Percentiles rank a stretch among this genome's conserved stretches.
These are phyloP conservation scores for Onychomys torridus DNA, from an alignment of 2,797 vertebrate genomes.

Conservation along the genomic window DNA sequence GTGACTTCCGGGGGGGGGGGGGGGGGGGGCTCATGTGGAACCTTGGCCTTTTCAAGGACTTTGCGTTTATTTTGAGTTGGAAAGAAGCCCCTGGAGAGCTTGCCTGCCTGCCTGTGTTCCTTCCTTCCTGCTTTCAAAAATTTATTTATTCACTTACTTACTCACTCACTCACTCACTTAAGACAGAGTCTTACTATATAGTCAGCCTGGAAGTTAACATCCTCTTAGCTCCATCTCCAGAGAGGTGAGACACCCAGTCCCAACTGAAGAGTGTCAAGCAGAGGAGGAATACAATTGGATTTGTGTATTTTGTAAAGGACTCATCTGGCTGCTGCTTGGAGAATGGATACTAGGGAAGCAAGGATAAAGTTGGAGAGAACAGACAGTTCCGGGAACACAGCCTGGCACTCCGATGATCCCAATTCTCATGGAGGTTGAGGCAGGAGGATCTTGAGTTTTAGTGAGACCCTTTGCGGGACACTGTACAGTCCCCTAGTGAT, in stretches of 20 bases:
- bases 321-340: background rate
- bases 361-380: background rate
- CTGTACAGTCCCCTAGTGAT: background rate
- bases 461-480: background rate
- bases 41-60: background rate
- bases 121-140: background rate
- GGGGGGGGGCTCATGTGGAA: background rate
- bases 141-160: background rate
- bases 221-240: background rate
- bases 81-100: background rate
- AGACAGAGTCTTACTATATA: background rate
- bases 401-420: background rate
- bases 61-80: background rate
- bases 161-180: background rate
- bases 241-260: background rate
- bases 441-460: background rate
- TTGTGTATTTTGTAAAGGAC: conserved; percentile 3
- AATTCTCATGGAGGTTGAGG: background rate
- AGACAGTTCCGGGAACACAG: background rate
- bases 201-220: background rate
- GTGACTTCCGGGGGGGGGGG: background rate
- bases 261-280: background rate
- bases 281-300: background rate
- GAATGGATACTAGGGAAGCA: background rate
- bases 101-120: too few relatives aligned